These are phyloP conservation scores for Neolamprologus sp. DNA, from an alignment of 2,113 vertebrate species.

Conservation along the genomic window DNA sequence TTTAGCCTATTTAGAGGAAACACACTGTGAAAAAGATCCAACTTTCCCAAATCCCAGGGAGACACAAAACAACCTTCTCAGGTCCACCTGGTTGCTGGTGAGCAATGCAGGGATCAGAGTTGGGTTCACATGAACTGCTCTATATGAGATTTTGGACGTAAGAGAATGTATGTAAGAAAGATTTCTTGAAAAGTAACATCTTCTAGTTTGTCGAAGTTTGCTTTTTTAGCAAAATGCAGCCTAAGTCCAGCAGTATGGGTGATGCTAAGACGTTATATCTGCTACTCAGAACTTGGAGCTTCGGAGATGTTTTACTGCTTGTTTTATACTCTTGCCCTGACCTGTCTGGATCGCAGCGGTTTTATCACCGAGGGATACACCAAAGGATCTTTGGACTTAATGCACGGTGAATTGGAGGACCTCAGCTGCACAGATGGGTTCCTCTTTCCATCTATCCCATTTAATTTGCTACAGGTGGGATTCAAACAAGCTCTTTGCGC, in stretches of 20 bases:
- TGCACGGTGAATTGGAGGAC: background rate
- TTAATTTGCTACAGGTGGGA: background rate
- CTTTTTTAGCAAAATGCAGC: background rate
- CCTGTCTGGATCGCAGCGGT: background rate
- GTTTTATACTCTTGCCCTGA: background rate
- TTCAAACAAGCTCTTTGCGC: background rate
- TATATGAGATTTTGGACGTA: background rate
- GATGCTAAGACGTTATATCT: background rate
- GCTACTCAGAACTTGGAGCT: background rate
- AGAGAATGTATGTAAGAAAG: background rate
- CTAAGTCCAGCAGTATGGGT: background rate
- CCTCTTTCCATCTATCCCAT: background rate
- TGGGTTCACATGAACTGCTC: background rate
- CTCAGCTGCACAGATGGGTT: background rate
- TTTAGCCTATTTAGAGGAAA: background rate
- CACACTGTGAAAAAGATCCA: background rate
- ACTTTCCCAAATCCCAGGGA: background rate
- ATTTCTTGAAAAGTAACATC: background rate
- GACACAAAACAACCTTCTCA: background rate
- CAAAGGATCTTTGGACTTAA: background rate
- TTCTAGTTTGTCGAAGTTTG: background rate
- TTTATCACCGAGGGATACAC: background rate
- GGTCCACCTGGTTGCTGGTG: background rate
- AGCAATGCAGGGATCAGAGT: background rate
- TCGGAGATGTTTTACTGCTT: background rate